phyloP scores from a whole-genome alignment of 1,140 invertebrate genomes.

The Pectinophora gossypiella region DNA sequence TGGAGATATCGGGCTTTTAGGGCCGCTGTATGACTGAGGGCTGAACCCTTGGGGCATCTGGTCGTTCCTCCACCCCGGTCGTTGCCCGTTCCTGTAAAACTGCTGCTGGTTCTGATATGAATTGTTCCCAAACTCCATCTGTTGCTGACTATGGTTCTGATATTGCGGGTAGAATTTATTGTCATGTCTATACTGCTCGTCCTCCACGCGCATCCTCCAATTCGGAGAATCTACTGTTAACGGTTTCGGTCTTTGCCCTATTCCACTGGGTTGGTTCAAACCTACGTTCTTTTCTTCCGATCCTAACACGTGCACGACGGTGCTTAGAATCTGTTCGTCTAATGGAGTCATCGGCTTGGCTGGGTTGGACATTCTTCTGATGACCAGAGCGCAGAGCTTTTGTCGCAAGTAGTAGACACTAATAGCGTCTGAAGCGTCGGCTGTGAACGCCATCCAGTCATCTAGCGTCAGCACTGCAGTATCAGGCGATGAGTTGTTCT shows the following conservation, averaged over 20 bases:
- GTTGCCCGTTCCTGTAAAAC: conserved; percentile 36
- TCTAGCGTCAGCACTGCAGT: conserved; percentile 76
- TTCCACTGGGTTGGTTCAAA: conserved; percentile 83
- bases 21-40: conserved; percentile 35
- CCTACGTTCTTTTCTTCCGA: conserved; percentile 84
- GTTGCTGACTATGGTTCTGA: conserved; percentile 13
- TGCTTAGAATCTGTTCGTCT: conserved; percentile 84
- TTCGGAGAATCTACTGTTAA: conserved; percentile 73
- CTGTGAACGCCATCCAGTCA: conserved; percentile 87
- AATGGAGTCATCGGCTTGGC: conserved; percentile 79
- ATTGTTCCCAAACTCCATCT: conserved; percentile 34
- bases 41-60: conserved; percentile 39
- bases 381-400: conserved; percentile 86
- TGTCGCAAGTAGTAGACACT: conserved; percentile 84
- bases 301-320: conserved; percentile 81
- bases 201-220: conserved; percentile 39
- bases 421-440: conserved; percentile 81
- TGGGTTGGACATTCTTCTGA: conserved; percentile 84
- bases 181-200: conserved; percentile 37
- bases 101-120: conserved; percentile 38
- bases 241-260: conserved; percentile 85
- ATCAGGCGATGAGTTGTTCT: conserved; percentile 46
- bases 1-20: conserved; percentile 51
- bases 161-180: conserved; percentile 23
- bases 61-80: conserved; percentile 35